Evolutionary conservation across 2,113 vertebrate genomes (phyloP).

Genomic region (Echinops telfairi): DNA sequence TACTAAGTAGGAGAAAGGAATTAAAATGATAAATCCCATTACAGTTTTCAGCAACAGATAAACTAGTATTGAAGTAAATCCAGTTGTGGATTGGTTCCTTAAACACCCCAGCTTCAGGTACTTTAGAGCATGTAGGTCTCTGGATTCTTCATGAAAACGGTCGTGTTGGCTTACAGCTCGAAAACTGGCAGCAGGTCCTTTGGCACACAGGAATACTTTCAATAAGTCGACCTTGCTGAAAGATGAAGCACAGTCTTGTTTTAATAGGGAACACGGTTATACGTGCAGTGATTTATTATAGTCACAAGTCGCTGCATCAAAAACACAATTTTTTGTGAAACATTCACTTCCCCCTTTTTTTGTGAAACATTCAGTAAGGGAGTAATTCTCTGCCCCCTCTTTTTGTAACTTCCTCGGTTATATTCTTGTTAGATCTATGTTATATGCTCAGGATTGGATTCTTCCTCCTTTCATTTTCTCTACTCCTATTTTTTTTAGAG

Average conservation of each 20-base stretch:
- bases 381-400: background rate
- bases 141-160: constrained; percentile 60
- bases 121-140: background rate
- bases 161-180: constrained; percentile 38
- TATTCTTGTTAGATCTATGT: constrained; percentile 44
- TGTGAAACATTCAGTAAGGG: constrained; percentile 49
- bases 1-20: constrained; percentile 57
- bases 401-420: background rate
- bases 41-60: constrained; percentile 60
- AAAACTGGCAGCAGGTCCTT: constrained; percentile 58
- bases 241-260: constrained; percentile 12
- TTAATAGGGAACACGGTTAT: constrained; percentile 30
- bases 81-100: background rate
- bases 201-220: constrained; percentile 53
- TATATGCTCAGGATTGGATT: constrained; percentile 12
- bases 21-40: constrained; percentile 52
- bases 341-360: constrained; percentile 23
- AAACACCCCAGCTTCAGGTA: background rate
- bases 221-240: constrained; percentile 50
- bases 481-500: background rate
- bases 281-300: constrained; percentile 42
- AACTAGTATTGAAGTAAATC: constrained; percentile 58
- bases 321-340: constrained; percentile 60
- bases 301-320: constrained; percentile 54
- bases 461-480: constrained; percentile 19